These are phyloP conservation scores for Nyctibius grandis DNA, from an alignment of 2,797 vertebrate species.

Conservation along the genomic window DNA sequence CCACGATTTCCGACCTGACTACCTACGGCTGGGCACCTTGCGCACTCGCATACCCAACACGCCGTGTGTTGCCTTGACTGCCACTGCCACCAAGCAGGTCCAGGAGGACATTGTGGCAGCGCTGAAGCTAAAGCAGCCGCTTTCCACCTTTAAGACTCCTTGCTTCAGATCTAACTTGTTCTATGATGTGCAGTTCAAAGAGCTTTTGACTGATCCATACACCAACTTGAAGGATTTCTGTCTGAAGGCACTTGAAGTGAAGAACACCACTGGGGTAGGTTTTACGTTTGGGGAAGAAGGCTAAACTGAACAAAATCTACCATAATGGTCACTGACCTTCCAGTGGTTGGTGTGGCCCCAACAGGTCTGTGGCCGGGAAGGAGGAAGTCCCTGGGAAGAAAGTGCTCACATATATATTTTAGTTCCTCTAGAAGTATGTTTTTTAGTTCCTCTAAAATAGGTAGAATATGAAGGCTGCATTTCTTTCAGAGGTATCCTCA, in stretches of 20 bases:
- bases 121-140: slow-evolving; percentile 77
- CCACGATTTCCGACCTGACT: slow-evolving; percentile 95
- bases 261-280: slow-evolving; percentile 77
- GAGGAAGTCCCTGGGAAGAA: not conserved
- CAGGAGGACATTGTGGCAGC: slow-evolving; percentile 85
- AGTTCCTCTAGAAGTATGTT: not conserved
- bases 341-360: not conserved
- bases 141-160: slow-evolving; percentile 82
- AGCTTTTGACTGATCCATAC: slow-evolving; percentile 83
- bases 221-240: slow-evolving; percentile 86
- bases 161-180: slow-evolving; percentile 92
- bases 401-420: not conserved
- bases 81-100: slow-evolving; percentile 89
- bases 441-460: not conserved
- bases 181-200: slow-evolving; percentile 93
- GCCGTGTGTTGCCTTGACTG: slow-evolving; percentile 89
- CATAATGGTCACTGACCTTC: not conserved
- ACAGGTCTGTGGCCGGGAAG: not conserved
- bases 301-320: not conserved
- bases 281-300: not conserved
- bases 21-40: slow-evolving; percentile 87
- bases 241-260: slow-evolving; percentile 76
- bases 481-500: not conserved
- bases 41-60: slow-evolving; percentile 76
- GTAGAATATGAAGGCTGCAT: not conserved